Base-by-base conservation (phyloP, 2,113 vertebrate genomes). In the Nycticorax nycticorax region DNA sequence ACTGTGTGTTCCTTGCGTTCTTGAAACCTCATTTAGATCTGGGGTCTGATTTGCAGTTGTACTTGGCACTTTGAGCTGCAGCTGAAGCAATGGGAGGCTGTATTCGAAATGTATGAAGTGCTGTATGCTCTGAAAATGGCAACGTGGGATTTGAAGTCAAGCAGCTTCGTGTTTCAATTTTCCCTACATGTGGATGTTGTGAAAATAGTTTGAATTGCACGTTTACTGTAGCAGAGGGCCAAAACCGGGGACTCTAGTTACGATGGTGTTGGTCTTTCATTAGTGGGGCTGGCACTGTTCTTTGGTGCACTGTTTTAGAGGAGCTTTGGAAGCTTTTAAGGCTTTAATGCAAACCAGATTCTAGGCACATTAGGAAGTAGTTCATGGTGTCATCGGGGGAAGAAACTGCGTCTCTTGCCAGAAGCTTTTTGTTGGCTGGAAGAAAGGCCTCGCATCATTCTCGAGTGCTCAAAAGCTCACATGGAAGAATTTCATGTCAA, bases 1-100 rank as follows among this genome's bases (percentile, higher is more conserved):
- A 48, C 53, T 47, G 12, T 27, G 55, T 90, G 78, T 93, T 93
- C 60, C 69, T 88, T 64, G 71, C 72, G 53, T 92, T 94, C 85
- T 93, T 79, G 78, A 92, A 89, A 88, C 35, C 57, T 95, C 78
- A 56, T 92, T 90, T 95, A 88, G 81, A 90, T 85, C 74, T 90
- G 85, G 39, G 39, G 1, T 68, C 52, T 88, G 96, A 89, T 93
- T 59, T 89, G 28, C 37, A 14, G 1, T 71, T 86, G 76, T 52
- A 12, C 37, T 83, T 48, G 56, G 12, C 71, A 37, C 62, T 85
- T 72, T n/a, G 56, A 68, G 69, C 48, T 82, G 39, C 43, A 85
- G 0, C 52, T 59, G 85, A 37, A 37, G 73, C 52, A 4, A n/a
- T 11, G 52, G 62, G 62, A 88, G 80, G 69, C 60, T 89, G 12